A percentile compares a stretch with the other conserved stretches of the same genome.
phyloP scores from a whole-genome alignment of 2,888 invertebrate species.

The Orchesella flavescens region DNA sequence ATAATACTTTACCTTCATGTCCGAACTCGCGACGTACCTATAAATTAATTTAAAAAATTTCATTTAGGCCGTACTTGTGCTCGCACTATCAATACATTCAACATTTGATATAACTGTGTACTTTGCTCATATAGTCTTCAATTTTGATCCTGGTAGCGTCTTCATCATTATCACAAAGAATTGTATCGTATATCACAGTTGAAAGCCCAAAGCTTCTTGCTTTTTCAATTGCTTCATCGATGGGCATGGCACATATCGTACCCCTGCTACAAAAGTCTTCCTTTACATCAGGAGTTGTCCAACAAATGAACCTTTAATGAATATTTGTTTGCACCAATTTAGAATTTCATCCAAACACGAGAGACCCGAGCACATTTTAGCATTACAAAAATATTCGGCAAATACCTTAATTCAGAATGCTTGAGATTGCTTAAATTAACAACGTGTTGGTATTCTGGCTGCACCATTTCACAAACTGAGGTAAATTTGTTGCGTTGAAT shows the following conservation, averaged over 20 bases:
- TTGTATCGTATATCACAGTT: conserved; percentile 71
- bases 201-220: conserved; percentile 66
- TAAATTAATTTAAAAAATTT: neutral
- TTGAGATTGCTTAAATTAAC: conserved; percentile 74
- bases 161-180: neutral
- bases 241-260: conserved; percentile 58
- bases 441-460: conserved; percentile 75
- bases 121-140: conserved; percentile 73
- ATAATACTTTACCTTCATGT: conserved; percentile 75
- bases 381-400: neutral
- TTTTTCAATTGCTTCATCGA: conserved; percentile 65
- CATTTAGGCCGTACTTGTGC: neutral
- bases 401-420: conserved; percentile 72
- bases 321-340: neutral
- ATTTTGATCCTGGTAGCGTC: conserved; percentile 61
- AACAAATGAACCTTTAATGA: conserved; percentile 69
- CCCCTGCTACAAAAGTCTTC: conserved; percentile 36
- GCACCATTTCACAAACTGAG: conserved; percentile 75
- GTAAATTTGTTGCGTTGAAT: conserved; percentile 73
- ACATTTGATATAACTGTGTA: conserved; percentile 25
- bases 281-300: conserved; percentile 59
- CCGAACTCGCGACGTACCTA: conserved; percentile 62
- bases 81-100: neutral
- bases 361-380: too few species aligned
- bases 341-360: neutral